These are phyloP conservation scores for Scelioninae gen. 2 DNA, from an alignment of 2,888 invertebrate genomes.

Conservation along the genomic window DNA sequence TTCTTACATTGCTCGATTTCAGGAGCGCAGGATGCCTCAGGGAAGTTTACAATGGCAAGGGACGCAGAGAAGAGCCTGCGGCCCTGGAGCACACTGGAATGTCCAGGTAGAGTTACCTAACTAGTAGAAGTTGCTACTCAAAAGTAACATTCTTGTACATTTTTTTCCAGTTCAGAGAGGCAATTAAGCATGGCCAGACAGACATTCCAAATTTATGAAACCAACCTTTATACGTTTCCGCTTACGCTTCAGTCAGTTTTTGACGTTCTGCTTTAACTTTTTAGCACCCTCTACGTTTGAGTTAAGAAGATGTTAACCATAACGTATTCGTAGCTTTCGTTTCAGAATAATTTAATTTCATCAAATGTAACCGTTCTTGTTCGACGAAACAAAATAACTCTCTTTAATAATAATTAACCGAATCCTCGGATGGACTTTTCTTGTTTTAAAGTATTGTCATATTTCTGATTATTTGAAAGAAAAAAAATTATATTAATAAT, in stretches of 20 bases:
- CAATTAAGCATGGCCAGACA: conserved; percentile 54
- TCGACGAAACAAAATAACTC: no score
- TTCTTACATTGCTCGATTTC: conserved; percentile 33
- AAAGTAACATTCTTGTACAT: conserved; percentile 32
- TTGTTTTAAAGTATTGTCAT: no score
- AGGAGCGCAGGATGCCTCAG: conserved; percentile 72
- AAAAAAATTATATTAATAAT: no score
- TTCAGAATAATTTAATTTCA: no score
- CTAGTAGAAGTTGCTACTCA: conserved; percentile 8
- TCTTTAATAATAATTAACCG: no score
- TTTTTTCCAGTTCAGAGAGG: conserved; percentile 32
- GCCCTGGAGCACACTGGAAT: conserved; percentile 88
- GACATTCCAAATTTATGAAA: conserved; percentile 33
- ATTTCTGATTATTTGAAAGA: no score
- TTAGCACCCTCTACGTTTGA: conserved; percentile 15
- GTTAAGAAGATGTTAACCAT: no score
- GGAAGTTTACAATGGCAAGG: conserved; percentile 74
- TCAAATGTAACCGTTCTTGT: no score
- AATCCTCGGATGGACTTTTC: no score
- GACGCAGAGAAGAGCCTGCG: conserved; percentile 74
- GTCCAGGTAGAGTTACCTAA: conserved; percentile 78
- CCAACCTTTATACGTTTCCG: conserved; percentile 36
- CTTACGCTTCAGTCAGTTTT: conserved; percentile 50
- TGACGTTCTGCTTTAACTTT: conserved; percentile 30
- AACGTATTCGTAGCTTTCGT: no score